A percentile compares a stretch with the other conserved stretches of the same genome.
Conservation (phyloP, 2,888 invertebrate species). For the Dolichopus griseipennis region DNA sequence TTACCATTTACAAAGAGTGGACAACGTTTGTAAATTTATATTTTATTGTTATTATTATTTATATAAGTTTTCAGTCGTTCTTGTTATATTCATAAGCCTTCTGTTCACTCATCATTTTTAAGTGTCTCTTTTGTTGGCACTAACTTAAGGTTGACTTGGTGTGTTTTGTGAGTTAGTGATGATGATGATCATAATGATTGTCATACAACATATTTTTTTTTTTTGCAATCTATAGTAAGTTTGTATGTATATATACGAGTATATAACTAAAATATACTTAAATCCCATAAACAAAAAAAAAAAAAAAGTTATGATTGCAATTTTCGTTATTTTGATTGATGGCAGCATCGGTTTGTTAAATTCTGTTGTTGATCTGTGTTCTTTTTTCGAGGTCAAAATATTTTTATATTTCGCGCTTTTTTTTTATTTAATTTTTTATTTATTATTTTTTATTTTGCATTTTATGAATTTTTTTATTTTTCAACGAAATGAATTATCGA, state of each 20-base stretch:
- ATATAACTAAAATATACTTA: background rate
- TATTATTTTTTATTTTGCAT: background rate
- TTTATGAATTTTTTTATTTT: background rate
- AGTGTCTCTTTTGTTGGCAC: no score
- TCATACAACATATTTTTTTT: no score
- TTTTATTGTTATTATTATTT: no score
- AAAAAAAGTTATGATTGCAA: background rate
- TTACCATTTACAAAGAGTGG: background rate
- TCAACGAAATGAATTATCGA: slow-evolving; percentile 4
- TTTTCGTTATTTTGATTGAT: slow-evolving; percentile 1
- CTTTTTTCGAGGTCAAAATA: slow-evolving; percentile 4
- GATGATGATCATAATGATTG: background rate
- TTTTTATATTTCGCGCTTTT: slow-evolving; percentile 2
- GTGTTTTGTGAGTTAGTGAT: background rate
- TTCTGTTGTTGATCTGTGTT: background rate
- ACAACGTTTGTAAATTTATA: background rate
- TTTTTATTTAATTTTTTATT: background rate
- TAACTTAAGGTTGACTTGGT: background rate
- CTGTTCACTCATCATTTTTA: no score
- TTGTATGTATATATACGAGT: background rate
- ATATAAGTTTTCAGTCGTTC: background rate
- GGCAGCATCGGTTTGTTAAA: background rate
- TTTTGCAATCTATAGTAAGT: background rate
- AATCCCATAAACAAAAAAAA: background rate
- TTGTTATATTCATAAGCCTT: no score